Evolutionary conservation across 2,888 invertebrate species (phyloP), one percentile per base, ranked within the genome.

Genomic region (Yponomeuta evonymella): DNA sequence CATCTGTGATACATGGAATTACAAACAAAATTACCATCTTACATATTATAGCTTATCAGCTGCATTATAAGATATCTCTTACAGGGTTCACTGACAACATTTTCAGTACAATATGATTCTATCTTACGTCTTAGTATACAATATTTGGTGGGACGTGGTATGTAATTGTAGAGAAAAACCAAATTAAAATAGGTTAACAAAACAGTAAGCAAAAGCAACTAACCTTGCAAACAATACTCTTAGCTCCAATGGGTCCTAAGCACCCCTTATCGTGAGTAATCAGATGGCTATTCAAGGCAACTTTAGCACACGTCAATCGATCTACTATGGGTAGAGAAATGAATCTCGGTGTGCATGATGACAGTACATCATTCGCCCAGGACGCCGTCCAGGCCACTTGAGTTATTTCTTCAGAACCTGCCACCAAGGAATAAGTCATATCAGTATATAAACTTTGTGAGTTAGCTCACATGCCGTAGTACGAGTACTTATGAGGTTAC

Each of bases 191-290:
- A 4, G 8, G 8, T 43, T 11, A 67, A 67, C 2, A 33, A 67
- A 5, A 67, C 43, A 67, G 30, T 10, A 69, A 29, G 29, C 30
- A 12, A 69, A n/a, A 69, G 29, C 33, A 51, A 72, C 79, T 83
- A 83, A 94, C 94, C 75, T 84, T 78, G 75, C 94, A 94, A 71
- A 94, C 77, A 12, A 91, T 82, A 67, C 89, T 90, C 33, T 78
- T 82, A 23, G 86, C 80, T 9, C 93, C 93, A 67, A 93, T 75
- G 33, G 94, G 84, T 2, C 94, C 94, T 12, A 93, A 78, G 75
- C 94, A 94, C 23, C 93, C 93, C 71, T 93, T 94, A 76, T 94
- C 93, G 30, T 80, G 76, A 65, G 90, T 91, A 70, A 89, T 81
- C 71, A 82, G 79, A 30, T 76, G 75, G 0, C 77, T 70, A 71